phyloP scores from a whole-genome alignment of 2,113 vertebrate species.

The Gnathonemus longibarbis region DNA sequence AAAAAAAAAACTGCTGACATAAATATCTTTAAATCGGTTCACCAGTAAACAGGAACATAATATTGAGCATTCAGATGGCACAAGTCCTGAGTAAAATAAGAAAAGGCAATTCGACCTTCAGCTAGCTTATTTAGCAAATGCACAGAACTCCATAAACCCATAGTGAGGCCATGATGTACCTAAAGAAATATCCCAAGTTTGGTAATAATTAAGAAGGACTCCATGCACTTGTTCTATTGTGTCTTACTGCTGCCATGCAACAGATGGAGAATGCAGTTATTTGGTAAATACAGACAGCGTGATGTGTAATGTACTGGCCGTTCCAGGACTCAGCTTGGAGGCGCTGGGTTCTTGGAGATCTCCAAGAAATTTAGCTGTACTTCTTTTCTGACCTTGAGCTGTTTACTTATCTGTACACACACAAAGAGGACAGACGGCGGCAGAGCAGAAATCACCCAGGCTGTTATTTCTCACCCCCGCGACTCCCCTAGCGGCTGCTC shows the following conservation, averaged over 20 bases:
- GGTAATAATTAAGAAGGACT: neutral
- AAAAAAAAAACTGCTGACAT: conserved; percentile 47
- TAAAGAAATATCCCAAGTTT: neutral
- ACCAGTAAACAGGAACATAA: conserved; percentile 54
- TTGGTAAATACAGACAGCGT: neutral
- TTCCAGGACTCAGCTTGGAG: neutral
- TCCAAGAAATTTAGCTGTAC: neutral
- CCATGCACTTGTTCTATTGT: neutral
- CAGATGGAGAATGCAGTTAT: neutral
- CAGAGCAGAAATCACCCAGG: conserved; percentile 1
- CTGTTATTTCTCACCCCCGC: conserved; percentile 55
- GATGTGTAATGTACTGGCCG: neutral
- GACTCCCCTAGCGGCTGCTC: conserved; percentile 44
- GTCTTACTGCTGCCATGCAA: neutral
- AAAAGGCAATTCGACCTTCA: neutral
- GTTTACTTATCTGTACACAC: conserved; percentile 51
- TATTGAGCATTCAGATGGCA: conserved; percentile 26
- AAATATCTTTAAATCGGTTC: conserved; percentile 45
- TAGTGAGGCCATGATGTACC: neutral
- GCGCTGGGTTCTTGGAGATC: neutral
- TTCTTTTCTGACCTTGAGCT: conserved; percentile 54
- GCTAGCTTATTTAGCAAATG: neutral
- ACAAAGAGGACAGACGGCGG: conserved; percentile 55
- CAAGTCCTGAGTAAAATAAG: neutral
- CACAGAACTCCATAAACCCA: neutral